Evolutionary conservation across 2,888 invertebrate species (phyloP), one percentile per base, ranked within the genome.

Genomic region (Drosophila prolongata): DNA sequence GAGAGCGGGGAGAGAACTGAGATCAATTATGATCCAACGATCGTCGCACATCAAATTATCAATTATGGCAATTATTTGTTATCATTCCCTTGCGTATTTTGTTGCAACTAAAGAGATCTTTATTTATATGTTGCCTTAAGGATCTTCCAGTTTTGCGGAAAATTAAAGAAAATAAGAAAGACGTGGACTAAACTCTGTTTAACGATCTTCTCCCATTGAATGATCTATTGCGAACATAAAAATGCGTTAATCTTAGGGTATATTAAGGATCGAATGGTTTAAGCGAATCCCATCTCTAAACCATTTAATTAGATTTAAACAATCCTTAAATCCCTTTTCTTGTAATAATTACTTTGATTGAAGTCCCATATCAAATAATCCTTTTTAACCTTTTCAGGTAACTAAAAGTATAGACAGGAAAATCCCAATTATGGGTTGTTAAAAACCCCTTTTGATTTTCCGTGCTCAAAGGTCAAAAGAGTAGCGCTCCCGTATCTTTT

Each of bases 21-120:
- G 59, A 47, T 65, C 65, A 64, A 65, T 65, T 65, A 64, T 66
- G 62, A 64, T 27, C 62, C 62, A 65, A 49, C 49, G 66, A 49
- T 49, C 62, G 66, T 65, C 66, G 49, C 49, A 47, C 49, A 65
- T 49, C 66, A 66, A 64, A 64, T 64, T 64, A 65, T 46, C 70
- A 46, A 66, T 65, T 68, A 53, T 65, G 46, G 44, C 67, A 52
- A 37, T 44, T 44, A 65, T 44, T 64, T 44, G 50, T 50, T 64
- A 64, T 50, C 30, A 65, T 67, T 52, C 42, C 11, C 24, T 34
- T 44, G 61, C 4, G 37, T 40, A 37, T 30, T 46, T 37, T 46
- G 10, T 44, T 38, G 61, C 24, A 34, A 38, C 19, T 60, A 37
- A 6, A 8, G 43, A 37, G n/a, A 16, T 38, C 13, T 19, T 38